These are phyloP conservation scores for Chauna torquata DNA, from an alignment of 2,113 vertebrate genomes.

Conservation along the genomic window DNA sequence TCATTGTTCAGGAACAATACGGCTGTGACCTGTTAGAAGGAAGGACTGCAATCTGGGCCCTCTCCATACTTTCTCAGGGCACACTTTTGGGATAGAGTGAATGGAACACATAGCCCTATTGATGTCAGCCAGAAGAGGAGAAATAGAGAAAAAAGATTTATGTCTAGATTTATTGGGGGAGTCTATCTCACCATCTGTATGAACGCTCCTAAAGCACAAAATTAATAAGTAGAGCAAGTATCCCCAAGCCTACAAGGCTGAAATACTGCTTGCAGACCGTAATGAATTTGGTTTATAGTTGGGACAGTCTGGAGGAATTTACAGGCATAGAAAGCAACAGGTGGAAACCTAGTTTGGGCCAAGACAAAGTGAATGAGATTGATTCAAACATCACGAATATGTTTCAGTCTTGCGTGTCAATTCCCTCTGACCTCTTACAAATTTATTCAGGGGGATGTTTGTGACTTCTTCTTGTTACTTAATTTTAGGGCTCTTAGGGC, in stretches of 20 bases:
- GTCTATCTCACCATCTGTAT: conserved; percentile 36
- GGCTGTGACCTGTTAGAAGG: conserved; percentile 16
- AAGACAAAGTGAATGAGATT: conserved; percentile 1
- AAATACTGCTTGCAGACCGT: not conserved
- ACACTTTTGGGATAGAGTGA: conserved; percentile 42
- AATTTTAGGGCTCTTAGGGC: not conserved
- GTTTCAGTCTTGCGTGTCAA: not conserved
- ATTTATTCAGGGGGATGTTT: not conserved
- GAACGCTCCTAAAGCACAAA: conserved; percentile 18
- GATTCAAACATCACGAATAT: not conserved
- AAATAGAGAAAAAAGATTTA: no score
- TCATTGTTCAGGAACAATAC: conserved; percentile 58
- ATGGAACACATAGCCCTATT: conserved; percentile 45
- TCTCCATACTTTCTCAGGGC: conserved; percentile 52
- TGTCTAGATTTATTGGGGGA: no score
- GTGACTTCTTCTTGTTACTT: not conserved
- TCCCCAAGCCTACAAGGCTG: not conserved
- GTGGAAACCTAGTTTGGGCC: not conserved
- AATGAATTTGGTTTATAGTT: not conserved
- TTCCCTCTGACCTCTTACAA: not conserved
- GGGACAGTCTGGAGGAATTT: not conserved
- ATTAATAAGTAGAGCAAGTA: conserved; percentile 20
- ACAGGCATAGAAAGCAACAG: not conserved
- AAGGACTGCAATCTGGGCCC: conserved; percentile 10
- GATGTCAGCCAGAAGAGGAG: conserved; percentile 23